Evolutionary conservation across 2,113 vertebrate species (phyloP).

Genomic region (Ia io): DNA sequence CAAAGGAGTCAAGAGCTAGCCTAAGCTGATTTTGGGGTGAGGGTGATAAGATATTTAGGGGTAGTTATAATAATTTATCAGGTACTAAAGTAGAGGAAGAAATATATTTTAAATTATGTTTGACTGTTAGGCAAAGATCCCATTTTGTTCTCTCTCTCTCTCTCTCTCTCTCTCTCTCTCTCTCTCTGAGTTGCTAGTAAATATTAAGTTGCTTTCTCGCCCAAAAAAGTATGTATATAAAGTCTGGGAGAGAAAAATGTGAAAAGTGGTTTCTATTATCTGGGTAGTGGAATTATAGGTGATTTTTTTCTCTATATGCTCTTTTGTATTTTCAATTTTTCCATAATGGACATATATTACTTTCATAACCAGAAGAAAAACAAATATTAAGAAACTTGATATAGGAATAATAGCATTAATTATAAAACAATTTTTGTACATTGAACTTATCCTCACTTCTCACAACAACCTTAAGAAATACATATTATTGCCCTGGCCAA

Average conservation of each 20-base stretch:
- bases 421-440: background rate
- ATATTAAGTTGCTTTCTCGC: background rate
- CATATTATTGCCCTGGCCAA: background rate
- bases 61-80: background rate
- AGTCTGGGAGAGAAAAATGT: background rate
- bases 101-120: background rate
- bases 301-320: background rate
- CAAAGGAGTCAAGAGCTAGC: background rate
- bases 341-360: background rate
- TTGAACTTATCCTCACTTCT: background rate
- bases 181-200: background rate
- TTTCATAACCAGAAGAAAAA: conserved; percentile 16
- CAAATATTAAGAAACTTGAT: background rate
- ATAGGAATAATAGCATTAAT: background rate
- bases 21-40: background rate
- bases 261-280: background rate
- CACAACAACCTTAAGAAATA: background rate
- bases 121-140: background rate
- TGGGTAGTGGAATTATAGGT: background rate
- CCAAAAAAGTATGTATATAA: background rate
- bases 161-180: background rate
- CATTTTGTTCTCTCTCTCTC: background rate
- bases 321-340: conserved; percentile 1
- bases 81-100: background rate
- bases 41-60: background rate